Conservation (phyloP, 2,888 invertebrate genomes). For the Patella depressa region DNA sequence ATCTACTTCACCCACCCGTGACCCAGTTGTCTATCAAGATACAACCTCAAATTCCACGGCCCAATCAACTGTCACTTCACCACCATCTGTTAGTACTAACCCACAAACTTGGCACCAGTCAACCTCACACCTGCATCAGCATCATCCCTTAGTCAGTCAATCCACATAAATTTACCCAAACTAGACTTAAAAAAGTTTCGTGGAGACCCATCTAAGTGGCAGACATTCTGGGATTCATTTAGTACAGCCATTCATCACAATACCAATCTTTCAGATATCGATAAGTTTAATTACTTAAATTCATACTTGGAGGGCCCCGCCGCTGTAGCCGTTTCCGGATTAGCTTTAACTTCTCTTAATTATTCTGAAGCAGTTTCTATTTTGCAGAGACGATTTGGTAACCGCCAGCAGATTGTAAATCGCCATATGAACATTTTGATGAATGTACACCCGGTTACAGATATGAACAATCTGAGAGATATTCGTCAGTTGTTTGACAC, state of each 20-base stretch:
- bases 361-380: not conserved
- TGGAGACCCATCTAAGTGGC: not conserved
- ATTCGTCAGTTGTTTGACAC: no score
- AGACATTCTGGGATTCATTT: not conserved
- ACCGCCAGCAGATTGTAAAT: not conserved
- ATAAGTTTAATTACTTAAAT: not conserved
- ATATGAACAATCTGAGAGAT: no score
- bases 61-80: no score
- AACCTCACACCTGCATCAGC: no score
- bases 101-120: no score
- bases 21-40: no score
- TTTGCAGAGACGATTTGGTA: not conserved
- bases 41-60: no score
- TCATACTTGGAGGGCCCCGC: not conserved
- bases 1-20: no score
- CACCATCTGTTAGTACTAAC: no score
- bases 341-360: not conserved
- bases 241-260: not conserved
- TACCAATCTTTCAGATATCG: not conserved
- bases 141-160: not conserved
- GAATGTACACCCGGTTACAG: no score
- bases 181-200: not conserved
- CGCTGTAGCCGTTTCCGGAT: not conserved
- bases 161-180: not conserved
- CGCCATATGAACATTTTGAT: not conserved